Base-by-base conservation (phyloP, 2,888 invertebrate genomes). In the Zygothrica quintamaculata region DNA sequence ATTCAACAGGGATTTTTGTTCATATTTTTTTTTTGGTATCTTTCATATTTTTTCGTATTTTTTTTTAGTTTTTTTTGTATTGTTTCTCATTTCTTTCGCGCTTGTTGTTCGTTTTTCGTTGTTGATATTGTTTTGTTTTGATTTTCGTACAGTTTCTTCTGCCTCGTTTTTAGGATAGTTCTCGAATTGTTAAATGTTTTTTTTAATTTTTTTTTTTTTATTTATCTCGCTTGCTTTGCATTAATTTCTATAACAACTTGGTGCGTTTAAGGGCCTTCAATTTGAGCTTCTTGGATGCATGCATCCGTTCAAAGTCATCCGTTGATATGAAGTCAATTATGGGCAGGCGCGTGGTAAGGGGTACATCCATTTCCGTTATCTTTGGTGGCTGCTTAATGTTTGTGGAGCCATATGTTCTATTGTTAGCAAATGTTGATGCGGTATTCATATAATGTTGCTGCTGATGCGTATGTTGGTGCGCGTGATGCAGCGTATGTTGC, bases 291-390 rank as follows among this genome's bases (percentile, higher is more conserved):
- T 25, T 47, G 8, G 51, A 6, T 3, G 16, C 15, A 7, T 29
- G 46, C 56, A 76, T 56, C 1, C 40, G 64, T 1, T 76, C 56
- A 13, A 80, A 80, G 31, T 86, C 80, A 12, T 68, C 64, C 12
- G 86, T 86, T 5, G 80, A 80, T 6, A 84, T 80, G 9, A 84
- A 77, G 26, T 82, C 81, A 29, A 87, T 84, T 55, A 82, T 70
- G 37, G 87, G 87, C 48, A 84, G 29, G 7, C 61, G 82, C 3
- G 13, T 61, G 15, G 70, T 61, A 9, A 87, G 44, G 1, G 81
- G 87, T n/a, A 82, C 64, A n/a, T 55, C 58, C 12, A 77, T 4
- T 1, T 77, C 36, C 1, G 5, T 37, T 1, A 11, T 13, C n/a
- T 13, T 57, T 2, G 13, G 33, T 4, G 4, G 1, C 11, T 6